Conservation (phyloP, 2,888 invertebrate species). For the Sussaba pulchella region DNA sequence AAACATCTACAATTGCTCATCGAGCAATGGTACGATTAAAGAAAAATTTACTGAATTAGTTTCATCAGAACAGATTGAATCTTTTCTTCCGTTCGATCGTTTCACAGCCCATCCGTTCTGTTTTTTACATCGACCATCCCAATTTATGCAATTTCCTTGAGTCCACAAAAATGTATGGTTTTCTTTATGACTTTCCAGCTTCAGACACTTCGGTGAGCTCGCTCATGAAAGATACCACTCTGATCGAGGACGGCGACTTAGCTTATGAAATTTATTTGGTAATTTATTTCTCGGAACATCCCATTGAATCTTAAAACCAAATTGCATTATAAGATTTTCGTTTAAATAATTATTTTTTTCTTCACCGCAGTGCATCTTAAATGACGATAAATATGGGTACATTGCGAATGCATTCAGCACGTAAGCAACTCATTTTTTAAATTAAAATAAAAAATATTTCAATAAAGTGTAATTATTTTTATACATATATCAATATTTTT, state of each 20-base stretch:
- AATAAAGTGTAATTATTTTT: not conserved
- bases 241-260: conserved; percentile 89
- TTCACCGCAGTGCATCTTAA: conserved; percentile 89
- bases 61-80: conserved; percentile 23
- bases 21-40: conserved; percentile 69
- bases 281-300: conserved; percentile 68
- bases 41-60: conserved; percentile 12
- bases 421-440: conserved; percentile 81
- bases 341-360: conserved; percentile 73
- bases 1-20: conserved; percentile 83
- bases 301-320: conserved; percentile 26
- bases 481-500: conserved; percentile 10
- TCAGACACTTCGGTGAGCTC: conserved; percentile 85
- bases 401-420: conserved; percentile 92
- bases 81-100: too few species aligned
- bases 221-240: conserved; percentile 89
- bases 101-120: too few species aligned
- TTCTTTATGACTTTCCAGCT: conserved; percentile 81
- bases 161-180: not conserved
- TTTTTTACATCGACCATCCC: too few species aligned
- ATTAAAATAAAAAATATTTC: not conserved
- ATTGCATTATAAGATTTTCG: not conserved
- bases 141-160: too few species aligned
- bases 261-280: conserved; percentile 92
- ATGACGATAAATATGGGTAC: conserved; percentile 94